phyloP scores from a whole-genome alignment of 2,888 invertebrate genomes.

The Euplexia lucipara region DNA sequence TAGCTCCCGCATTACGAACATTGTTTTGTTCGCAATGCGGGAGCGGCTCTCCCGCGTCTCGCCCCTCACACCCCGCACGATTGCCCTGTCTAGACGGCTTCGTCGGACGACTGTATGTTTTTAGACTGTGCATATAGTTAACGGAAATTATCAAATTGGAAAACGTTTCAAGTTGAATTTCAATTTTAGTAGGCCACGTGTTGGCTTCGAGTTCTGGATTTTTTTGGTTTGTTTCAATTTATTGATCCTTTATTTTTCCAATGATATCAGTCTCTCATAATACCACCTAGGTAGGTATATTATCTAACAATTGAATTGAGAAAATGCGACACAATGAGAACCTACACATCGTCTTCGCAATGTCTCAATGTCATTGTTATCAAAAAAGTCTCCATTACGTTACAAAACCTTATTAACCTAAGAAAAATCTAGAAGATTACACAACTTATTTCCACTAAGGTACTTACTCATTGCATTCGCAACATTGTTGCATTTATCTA shows the following conservation, averaged over 20 bases:
- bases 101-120: too few relatives aligned
- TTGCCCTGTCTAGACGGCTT: too few relatives aligned
- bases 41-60: too few relatives aligned
- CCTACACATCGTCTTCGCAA: too few relatives aligned
- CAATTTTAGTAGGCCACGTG: not conserved
- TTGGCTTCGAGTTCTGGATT: not conserved
- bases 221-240: slow-evolving; percentile 2
- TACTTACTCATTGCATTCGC: slow-evolving; percentile 40
- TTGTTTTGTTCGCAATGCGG: too few relatives aligned
- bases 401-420: slow-evolving; percentile 14
- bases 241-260: not conserved
- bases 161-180: slow-evolving; percentile 1
- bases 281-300: too few relatives aligned
- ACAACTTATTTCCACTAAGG: slow-evolving; percentile 28
- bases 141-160: slow-evolving; percentile 1
- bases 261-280: too few relatives aligned
- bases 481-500: slow-evolving; percentile 55
- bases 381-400: slow-evolving; percentile 15
- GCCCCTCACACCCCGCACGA: too few relatives aligned
- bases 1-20: too few relatives aligned
- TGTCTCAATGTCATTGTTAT: not conserved
- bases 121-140: too few relatives aligned
- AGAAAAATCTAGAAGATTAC: slow-evolving; percentile 46
- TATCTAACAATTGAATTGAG: too few relatives aligned
- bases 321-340: too few relatives aligned